Percentiles rank a stretch among this genome's conserved stretches.
These are phyloP conservation scores for Hymenochirus boettgeri DNA, from an alignment of 2,113 vertebrate species.

Conservation along the genomic window DNA sequence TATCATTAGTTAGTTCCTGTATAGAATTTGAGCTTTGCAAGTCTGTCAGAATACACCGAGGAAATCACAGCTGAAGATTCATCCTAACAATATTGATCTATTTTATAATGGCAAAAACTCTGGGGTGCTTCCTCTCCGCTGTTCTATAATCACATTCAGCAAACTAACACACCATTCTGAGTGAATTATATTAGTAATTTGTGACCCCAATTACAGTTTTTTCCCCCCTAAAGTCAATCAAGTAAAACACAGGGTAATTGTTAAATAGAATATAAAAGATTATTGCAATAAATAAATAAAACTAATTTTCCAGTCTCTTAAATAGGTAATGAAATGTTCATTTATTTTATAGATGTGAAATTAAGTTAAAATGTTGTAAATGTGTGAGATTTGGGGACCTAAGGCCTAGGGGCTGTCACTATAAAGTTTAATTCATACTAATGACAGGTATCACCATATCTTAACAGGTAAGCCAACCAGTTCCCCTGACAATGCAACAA, in stretches of 20 bases:
- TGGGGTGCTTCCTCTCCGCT: constrained; percentile 31
- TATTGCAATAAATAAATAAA: constrained; percentile 33
- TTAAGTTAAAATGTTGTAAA: too few relatives aligned
- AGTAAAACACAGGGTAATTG: constrained; percentile 35
- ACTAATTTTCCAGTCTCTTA: too few relatives aligned
- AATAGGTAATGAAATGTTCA: too few relatives aligned
- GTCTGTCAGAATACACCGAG: constrained; percentile 39
- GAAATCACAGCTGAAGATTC: constrained; percentile 40
- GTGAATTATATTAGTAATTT: constrained; percentile 41
- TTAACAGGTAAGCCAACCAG: too few relatives aligned
- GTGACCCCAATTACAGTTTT: constrained; percentile 40
- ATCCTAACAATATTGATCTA: constrained; percentile 43
- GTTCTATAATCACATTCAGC: constrained; percentile 32
- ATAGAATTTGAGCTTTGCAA: constrained; percentile 41
- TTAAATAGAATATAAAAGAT: constrained; percentile 31
- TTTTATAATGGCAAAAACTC: constrained; percentile 43
- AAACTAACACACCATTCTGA: constrained; percentile 35
- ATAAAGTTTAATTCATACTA: too few relatives aligned
- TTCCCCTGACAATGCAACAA: too few relatives aligned
- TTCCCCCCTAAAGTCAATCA: constrained; percentile 33
- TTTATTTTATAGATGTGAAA: too few relatives aligned
- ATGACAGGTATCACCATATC: too few relatives aligned
- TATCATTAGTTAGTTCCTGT: constrained; percentile 43
- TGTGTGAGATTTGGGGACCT: too few relatives aligned
- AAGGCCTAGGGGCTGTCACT: too few relatives aligned